Evolutionary conservation across 2,113 vertebrate genomes (phyloP).

Genomic region (Pelvicachromis taeniatus): DNA sequence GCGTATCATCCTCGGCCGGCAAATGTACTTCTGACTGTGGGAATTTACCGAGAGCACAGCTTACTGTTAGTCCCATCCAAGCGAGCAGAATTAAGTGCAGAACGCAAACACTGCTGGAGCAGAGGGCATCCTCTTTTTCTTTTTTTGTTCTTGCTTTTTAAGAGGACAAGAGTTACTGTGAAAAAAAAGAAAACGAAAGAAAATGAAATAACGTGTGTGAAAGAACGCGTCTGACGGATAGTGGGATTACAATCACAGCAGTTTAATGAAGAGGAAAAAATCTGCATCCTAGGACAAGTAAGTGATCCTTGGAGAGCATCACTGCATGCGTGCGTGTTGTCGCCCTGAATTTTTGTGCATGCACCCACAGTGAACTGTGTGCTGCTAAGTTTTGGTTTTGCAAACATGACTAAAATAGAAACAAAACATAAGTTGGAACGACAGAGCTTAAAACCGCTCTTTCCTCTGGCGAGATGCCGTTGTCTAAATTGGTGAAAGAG

Average conservation of each 20-base stretch:
- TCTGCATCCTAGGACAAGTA: slow-evolving; percentile 34
- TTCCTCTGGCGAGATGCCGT: neutral
- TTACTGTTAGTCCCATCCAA: neutral
- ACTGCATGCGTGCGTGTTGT: neutral
- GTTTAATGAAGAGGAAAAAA: slow-evolving; percentile 61
- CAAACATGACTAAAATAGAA: neutral
- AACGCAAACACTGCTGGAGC: slow-evolving; percentile 7
- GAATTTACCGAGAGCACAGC: slow-evolving; percentile 42
- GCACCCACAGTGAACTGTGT: neutral
- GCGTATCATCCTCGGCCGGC: neutral
- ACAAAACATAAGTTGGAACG: neutral
- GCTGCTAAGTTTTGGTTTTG: slow-evolving; percentile 3
- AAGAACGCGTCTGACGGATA: neutral
- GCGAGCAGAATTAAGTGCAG: slow-evolving; percentile 11
- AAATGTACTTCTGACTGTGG: slow-evolving; percentile 5
- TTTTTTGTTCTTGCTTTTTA: neutral
- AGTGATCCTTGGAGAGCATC: slow-evolving; percentile 12
- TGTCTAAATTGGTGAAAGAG: neutral
- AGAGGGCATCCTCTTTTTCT: neutral
- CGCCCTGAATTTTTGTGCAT: neutral
- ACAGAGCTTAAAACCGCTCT: neutral
- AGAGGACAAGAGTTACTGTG: slow-evolving; percentile 16
- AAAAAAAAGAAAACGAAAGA: neutral
- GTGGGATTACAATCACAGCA: slow-evolving; percentile 45
- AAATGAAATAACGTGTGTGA: neutral